These are phyloP conservation scores for Stegodyphus mimosarum DNA, from an alignment of 1,140 invertebrate species.

Conservation along the genomic window DNA sequence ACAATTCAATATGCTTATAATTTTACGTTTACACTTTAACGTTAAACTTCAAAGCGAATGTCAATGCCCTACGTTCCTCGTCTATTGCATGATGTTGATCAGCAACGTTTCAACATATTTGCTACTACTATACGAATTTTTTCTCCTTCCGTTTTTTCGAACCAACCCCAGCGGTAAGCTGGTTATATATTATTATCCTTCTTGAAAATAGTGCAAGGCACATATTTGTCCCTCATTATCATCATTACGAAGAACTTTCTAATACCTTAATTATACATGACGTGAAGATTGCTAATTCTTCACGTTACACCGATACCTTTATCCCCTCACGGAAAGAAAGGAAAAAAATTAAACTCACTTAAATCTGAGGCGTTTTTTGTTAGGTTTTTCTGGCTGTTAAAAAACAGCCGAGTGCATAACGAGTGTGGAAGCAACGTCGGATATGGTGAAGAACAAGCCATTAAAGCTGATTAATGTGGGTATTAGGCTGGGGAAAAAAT, in stretches of 20 bases:
- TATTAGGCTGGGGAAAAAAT: conserved; percentile 56
- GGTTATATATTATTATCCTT: conserved; percentile 49
- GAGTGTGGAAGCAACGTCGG: not conserved
- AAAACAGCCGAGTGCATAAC: not conserved
- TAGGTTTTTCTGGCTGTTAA: not conserved
- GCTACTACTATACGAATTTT: too few species aligned
- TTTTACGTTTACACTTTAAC: too few species aligned
- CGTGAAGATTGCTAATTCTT: conserved; percentile 25
- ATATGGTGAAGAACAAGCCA: conserved; percentile 38
- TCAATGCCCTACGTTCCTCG: too few species aligned
- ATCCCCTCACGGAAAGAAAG: not conserved
- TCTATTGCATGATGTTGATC: too few species aligned
- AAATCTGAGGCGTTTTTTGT: not conserved
- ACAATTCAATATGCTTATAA: too few species aligned
- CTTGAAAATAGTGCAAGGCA: conserved; percentile 24
- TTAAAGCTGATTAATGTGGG: conserved; percentile 57
- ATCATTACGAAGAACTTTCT: conserved; percentile 19
- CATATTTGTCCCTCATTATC: conserved; percentile 53
- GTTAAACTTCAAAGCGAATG: too few species aligned
- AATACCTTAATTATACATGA: conserved; percentile 58
- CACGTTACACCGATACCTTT: not conserved
- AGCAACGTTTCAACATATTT: too few species aligned
- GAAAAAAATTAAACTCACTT: not conserved
- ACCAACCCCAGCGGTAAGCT: conserved; percentile 29
- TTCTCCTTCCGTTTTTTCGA: not conserved